Base-by-base conservation (phyloP, 2,888 invertebrate species). In the Eilema sororculum region DNA sequence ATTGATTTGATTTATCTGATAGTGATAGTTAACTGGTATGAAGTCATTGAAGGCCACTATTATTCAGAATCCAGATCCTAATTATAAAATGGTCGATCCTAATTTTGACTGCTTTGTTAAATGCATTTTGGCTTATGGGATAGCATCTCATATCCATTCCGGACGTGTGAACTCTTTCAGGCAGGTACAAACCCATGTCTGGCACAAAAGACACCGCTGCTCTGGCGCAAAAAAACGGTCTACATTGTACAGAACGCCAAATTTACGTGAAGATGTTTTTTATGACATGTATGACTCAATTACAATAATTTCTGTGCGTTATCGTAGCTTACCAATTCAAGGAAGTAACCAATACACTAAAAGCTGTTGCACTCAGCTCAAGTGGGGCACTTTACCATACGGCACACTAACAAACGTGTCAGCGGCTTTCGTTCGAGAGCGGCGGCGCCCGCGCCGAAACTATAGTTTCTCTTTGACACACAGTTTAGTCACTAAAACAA, bases 351-450 rank as follows among this genome's bases (percentile, higher is more conserved):
- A 24, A 41, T 25, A 41, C 62, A 62, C n/a, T 37, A 57, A 69
- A 71, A 68, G 68, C 68, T 57, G 67, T 20, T 63, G 64, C 68
- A 76, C 81, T 80, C 83, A 80, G 78, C 13, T 71, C 71, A 59
- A 71, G 64, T 68, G 68, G 67, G 68, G 62, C 73, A 69, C 12
- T 28, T 67, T 59, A 59, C 67, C 59, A 58, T 70, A 70, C 64
- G 37, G 59, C 62, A 65, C 61, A 68, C 73, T 69, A 79, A 86
- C 86, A 86, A 83, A 83, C 77, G 78, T 77, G 81, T 74, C 77
- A 79, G 81, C 81, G 78, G 86, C 85, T 87, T 87, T 87, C 87
- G 68, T 85, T 79, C 71, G 79, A 73, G 81, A 84, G 85, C 81
- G 82, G 85, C 81, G 82, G 79, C 77, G 67, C 59, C 6, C 30